Percentiles rank a stretch among this genome's conserved stretches.
Conservation (phyloP, 2,113 vertebrate genomes). For the Apistogramma diplotaenia region DNA sequence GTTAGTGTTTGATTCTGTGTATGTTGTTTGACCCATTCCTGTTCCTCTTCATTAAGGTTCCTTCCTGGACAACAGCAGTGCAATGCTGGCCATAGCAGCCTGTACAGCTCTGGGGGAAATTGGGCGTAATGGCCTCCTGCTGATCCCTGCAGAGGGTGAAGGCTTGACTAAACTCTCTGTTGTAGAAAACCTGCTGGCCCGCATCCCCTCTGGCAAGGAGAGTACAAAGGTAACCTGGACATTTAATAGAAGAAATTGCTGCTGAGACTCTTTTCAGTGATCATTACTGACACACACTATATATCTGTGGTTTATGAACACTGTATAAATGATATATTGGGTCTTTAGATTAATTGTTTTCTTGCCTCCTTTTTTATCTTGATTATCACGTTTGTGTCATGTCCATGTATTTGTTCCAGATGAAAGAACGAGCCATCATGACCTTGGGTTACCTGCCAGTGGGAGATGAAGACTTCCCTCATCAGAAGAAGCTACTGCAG, state of each 20-base stretch:
- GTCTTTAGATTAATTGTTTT: neutral
- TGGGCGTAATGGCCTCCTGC: conserved; percentile 87
- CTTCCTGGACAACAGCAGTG: conserved; percentile 87
- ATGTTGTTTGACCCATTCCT: neutral
- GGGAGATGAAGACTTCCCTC: conserved; percentile 91
- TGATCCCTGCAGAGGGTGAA: conserved; percentile 84
- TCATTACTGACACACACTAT: neutral
- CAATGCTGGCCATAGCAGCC: conserved; percentile 86
- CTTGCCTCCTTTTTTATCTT: neutral
- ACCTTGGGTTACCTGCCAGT: conserved; percentile 95
- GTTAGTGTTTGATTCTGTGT: neutral
- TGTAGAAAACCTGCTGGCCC: conserved; percentile 88
- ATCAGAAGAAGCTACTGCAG: conserved; percentile 92
- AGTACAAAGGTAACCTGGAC: conserved; percentile 83
- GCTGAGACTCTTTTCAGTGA: neutral
- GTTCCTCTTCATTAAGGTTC: conserved; percentile 73
- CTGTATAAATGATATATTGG: neutral
- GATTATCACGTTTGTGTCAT: neutral
- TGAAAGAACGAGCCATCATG: conserved; percentile 94
- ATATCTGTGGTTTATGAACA: neutral
- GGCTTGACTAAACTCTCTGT: conserved; percentile 89
- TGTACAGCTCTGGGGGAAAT: conserved; percentile 94
- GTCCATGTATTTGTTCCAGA: conserved; percentile 76
- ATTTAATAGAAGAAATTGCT: neutral
- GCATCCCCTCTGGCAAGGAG: conserved; percentile 95